Evolutionary conservation across 2,113 vertebrate genomes (phyloP), one percentile per base, ranked within the genome.

Genomic region (Jacana jacana): DNA sequence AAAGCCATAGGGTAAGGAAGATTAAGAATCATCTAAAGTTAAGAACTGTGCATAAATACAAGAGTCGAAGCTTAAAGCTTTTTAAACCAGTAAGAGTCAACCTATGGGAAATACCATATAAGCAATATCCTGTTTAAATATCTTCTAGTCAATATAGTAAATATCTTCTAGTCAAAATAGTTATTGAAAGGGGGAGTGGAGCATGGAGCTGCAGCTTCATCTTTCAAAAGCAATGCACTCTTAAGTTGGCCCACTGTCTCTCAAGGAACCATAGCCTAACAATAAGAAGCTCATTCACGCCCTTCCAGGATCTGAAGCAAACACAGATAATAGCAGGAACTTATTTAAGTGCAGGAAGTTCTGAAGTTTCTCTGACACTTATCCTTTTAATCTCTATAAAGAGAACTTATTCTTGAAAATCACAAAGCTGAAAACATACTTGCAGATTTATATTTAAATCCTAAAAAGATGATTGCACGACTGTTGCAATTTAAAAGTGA

Each of bases 91-190:
- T 89, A 80, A 79, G n/a, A 81, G 71, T 82, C 61, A 89, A 75
- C 27, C 61, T 83, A 81, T 55, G 46, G 27, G 27, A 46, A 88
- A 78, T 86, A 81, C 20, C 80, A 88, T 61, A 69, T 65, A 91
- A 55, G 27, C 40, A 88, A 60, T 65, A 91, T 40, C 40, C 15
- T 57, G 66, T 81, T 57, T 46, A 88, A 88, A 30, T 93, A 75
- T 71, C 79, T 33, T 85, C 40, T 91, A 86, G n/a, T n/a, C n/a
- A n/a, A n/a, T n/a, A n/a, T n/a, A n/a, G n/a, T n/a, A 93, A 65
- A 82, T 65, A 82, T 86, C 61, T 73, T 92, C 79, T 35, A 88
- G 49, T 81, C 64, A 91, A 88, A 92, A 91, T 54, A 90, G 42
- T 64, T 88, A 82, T 63, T 71, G 76, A 87, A 81, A 49, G 30